A percentile compares a stretch with the other conserved stretches of the same genome.
These are phyloP conservation scores for Eulimnadia texana DNA, from an alignment of 1,140 invertebrate species.

Conservation along the genomic window DNA sequence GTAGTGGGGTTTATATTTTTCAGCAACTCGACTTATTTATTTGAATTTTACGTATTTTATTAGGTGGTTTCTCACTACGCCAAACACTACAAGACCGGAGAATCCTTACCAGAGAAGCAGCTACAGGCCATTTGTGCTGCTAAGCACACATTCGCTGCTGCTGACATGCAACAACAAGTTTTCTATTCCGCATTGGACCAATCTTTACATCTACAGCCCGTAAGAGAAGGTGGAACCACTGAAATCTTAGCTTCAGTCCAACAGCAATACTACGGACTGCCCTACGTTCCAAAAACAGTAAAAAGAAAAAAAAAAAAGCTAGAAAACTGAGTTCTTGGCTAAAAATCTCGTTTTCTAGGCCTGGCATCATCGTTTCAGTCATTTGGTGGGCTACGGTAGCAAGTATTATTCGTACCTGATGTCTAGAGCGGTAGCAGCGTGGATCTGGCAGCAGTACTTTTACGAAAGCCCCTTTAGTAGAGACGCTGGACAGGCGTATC, in stretches of 20 bases:
- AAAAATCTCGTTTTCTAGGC: constrained; percentile 42
- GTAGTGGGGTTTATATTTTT: too few relatives aligned
- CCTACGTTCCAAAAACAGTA: constrained; percentile 74
- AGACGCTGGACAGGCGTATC: constrained; percentile 55
- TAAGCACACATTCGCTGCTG: constrained; percentile 71
- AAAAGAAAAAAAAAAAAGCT: too few relatives aligned
- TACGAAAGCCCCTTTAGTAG: constrained; percentile 63
- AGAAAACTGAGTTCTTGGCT: too few relatives aligned
- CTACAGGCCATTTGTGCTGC: constrained; percentile 60
- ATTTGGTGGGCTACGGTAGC: constrained; percentile 92
- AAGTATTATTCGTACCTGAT: constrained; percentile 97
- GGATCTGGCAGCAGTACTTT: constrained; percentile 86
- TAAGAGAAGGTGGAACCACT: constrained; percentile 38
- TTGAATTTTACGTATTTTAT: constrained; percentile 11
- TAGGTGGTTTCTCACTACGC: constrained; percentile 75
- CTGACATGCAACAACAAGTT: constrained; percentile 80
- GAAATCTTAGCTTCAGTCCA: constrained; percentile 68
- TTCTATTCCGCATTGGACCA: constrained; percentile 84
- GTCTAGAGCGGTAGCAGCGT: constrained; percentile 79
- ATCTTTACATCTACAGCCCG: constrained; percentile 57
- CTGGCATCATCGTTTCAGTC: constrained; percentile 91
- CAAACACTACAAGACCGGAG: constrained; percentile 75
- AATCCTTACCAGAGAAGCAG: constrained; percentile 62
- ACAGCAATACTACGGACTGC: constrained; percentile 65
- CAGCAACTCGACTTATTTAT: too few relatives aligned